A percentile compares a stretch with the other conserved stretches of the same genome.
Conservation (phyloP, 1,140 invertebrate species). For the Lamellibrachia luymesi region DNA sequence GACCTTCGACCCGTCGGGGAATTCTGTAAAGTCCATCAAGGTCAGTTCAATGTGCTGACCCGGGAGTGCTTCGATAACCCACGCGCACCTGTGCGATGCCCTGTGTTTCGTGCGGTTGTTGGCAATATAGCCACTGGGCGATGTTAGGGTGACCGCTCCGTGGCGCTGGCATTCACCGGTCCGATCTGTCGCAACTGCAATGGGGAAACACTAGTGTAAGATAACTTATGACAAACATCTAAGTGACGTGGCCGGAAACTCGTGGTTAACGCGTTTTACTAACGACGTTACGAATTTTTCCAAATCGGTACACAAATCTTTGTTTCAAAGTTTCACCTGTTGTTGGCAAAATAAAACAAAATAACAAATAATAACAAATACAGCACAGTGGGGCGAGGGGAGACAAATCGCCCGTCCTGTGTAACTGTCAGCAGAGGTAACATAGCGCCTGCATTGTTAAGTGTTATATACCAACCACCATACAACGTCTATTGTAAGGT, state of each 20-base stretch:
- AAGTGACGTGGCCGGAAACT: neutral
- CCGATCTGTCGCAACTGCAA: neutral
- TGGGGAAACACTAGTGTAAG: neutral
- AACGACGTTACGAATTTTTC: neutral
- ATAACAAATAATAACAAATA: too few relatives aligned
- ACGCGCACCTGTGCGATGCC: slow-evolving; percentile 16
- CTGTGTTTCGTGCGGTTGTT: neutral
- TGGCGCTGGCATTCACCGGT: neutral
- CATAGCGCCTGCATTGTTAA: too few relatives aligned
- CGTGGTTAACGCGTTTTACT: neutral
- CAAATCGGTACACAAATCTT: neutral
- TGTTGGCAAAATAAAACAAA: too few relatives aligned
- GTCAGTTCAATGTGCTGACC: slow-evolving; percentile 28
- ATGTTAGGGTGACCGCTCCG: neutral
- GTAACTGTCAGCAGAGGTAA: too few relatives aligned
- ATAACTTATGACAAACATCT: neutral
- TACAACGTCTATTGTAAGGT: too few relatives aligned
- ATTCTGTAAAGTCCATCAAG: slow-evolving; percentile 19
- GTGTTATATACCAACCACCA: too few relatives aligned
- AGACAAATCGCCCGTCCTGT: too few relatives aligned
- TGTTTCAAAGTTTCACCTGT: too few relatives aligned
- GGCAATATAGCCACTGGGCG: neutral
- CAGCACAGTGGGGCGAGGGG: too few relatives aligned
- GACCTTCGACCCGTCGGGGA: neutral
- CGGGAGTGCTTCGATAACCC: slow-evolving; percentile 20